Evolutionary conservation across 1,140 invertebrate genomes (phyloP), one percentile per base, ranked within the genome.

Genomic region (Sinella curviseta): DNA sequence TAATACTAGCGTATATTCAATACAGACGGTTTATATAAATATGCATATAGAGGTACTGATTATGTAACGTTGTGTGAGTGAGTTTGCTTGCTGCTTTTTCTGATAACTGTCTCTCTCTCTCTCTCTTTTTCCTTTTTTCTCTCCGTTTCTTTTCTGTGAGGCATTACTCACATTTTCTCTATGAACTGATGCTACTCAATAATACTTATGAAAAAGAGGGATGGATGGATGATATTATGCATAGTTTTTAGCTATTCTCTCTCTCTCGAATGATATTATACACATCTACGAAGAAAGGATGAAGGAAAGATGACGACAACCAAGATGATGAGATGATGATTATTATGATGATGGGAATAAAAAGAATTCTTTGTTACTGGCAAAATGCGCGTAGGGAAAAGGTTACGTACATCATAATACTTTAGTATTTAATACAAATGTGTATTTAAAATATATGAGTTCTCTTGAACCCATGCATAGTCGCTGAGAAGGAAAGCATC

Each of bases 131-230:
- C 20, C 17, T 65, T 26, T 65, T n/a, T 65, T 48, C 26, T 65
- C 57, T 65, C 26, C 24, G 8, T 65, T 65, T 65, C 24, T 65
- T 17, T 26, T 65, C 24, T 65, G 16, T 26, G 20, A 48, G 20
- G 39, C 8, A 48, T 48, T 48, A 48, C 39, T 48, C n/a, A 48
- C 39, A 48, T 48, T 48, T 48, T 48, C 20, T 48, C 39, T 48
- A 48, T 48, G 39, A 48, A 48, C 39, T 48, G 39, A 48, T 48
- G 39, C 39, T 20, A 48, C 39, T 48, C 39, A 48, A 48, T 12
- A 48, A 39, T 70, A 70, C 35, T 55, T 55, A 77, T 67, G 60
- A 77, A 77, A 78, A 36, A 78, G 35, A 55, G 31, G 74, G 55
- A 57, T 60, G n/a, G 55, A 60, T 70, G 2, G 28, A 70, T 14